These are phyloP conservation scores for Neoarius graeffei DNA, from an alignment of 2,113 vertebrate genomes.

Conservation along the genomic window DNA sequence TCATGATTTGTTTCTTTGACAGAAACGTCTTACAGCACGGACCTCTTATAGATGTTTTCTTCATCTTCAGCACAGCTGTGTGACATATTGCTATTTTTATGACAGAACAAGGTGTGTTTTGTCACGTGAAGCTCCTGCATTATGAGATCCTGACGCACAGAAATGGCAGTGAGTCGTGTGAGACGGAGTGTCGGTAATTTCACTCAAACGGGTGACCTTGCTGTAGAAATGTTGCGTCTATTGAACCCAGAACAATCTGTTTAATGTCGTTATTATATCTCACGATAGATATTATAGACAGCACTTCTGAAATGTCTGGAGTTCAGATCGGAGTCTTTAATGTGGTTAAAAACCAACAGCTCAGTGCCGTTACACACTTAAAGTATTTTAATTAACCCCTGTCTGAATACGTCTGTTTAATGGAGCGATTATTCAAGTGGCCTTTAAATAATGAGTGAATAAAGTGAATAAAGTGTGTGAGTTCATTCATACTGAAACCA, in stretches of 20 bases:
- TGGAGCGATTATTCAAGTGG: slow-evolving; percentile 31
- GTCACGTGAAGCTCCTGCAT: not conserved
- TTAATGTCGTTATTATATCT: not conserved
- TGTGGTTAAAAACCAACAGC: not conserved
- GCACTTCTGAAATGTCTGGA: not conserved
- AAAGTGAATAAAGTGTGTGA: slow-evolving; percentile 23
- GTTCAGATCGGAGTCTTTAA: not conserved
- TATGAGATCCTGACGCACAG: not conserved
- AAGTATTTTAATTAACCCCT: not conserved
- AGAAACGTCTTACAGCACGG: not conserved
- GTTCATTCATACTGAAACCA: slow-evolving; percentile 40
- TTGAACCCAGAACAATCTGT: not conserved
- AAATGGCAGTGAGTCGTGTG: not conserved
- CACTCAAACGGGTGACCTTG: not conserved
- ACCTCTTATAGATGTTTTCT: not conserved
- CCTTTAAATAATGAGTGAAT: slow-evolving; percentile 32
- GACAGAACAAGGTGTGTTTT: slow-evolving; percentile 3
- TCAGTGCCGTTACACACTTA: not conserved
- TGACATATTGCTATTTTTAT: slow-evolving; percentile 1
- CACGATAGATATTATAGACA: not conserved
- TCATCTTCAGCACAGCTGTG: not conserved
- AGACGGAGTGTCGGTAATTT: not conserved
- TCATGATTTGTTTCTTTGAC: not conserved
- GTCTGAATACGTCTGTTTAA: slow-evolving; percentile 25
- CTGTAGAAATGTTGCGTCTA: not conserved